A percentile compares a stretch with the other conserved stretches of the same genome.
These are phyloP conservation scores for Nixonia krombeini DNA, from an alignment of 1,140 invertebrate genomes.

Conservation along the genomic window DNA sequence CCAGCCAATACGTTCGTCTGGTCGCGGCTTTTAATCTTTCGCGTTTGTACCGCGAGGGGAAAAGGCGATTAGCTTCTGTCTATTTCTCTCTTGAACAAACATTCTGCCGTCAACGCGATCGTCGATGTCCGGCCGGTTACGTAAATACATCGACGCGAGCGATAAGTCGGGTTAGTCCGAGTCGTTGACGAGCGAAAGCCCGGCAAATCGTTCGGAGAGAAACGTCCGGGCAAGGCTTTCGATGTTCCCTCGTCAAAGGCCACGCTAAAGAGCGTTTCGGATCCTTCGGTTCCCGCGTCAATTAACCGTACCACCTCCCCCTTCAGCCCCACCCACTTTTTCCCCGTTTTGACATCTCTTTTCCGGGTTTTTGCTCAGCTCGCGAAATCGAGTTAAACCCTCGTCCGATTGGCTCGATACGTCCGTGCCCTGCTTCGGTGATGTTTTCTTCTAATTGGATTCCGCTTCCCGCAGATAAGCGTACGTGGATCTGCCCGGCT, in stretches of 20 bases:
- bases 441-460: constrained; percentile 26
- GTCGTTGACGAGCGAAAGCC: too few species aligned
- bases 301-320: constrained; percentile 7
- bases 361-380: constrained; percentile 2
- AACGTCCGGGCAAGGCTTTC: too few species aligned
- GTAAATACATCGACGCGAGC: too few species aligned
- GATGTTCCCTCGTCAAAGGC: too few species aligned
- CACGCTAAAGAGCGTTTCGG: too few species aligned
- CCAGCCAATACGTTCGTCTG: constrained; percentile 24
- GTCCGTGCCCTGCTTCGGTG: constrained; percentile 9
- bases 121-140: too few species aligned
- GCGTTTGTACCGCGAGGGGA: constrained; percentile 17
- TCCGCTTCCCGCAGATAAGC: constrained; percentile 15
- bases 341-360: constrained; percentile 1
- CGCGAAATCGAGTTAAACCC: constrained; percentile 16
- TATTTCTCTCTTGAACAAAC: too few species aligned
- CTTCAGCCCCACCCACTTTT: background rate
- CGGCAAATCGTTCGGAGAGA: too few species aligned
- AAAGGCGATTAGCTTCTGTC: too few species aligned
- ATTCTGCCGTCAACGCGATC: too few species aligned
- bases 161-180: too few species aligned
- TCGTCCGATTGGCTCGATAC: constrained; percentile 23
- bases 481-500: constrained; percentile 1
- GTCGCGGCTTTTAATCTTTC: constrained; percentile 41
- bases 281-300: constrained; percentile 11